Percentiles rank a stretch among this genome's conserved stretches.
phyloP scores from a whole-genome alignment of 2,113 vertebrate species.

The Paralichthys olivaceus region DNA sequence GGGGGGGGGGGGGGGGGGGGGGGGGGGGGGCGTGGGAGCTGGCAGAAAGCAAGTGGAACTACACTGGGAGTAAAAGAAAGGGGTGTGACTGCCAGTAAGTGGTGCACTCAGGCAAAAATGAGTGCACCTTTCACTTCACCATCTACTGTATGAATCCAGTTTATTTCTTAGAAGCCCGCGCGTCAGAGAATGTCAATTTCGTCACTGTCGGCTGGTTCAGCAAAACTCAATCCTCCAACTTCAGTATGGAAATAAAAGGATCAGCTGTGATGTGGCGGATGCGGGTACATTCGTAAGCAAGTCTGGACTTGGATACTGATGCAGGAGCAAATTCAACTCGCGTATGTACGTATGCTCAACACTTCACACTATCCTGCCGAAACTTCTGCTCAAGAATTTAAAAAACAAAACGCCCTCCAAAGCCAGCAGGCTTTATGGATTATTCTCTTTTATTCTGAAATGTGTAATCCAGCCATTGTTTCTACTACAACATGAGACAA shows the following conservation, averaged over 20 bases:
- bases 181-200: slow-evolving; percentile 1
- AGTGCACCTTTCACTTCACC: slow-evolving; percentile 24
- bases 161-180: slow-evolving; percentile 12
- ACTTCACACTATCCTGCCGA: slow-evolving; percentile 7
- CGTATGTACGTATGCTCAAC: background rate
- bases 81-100: slow-evolving; percentile 43
- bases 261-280: slow-evolving; percentile 15
- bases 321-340: slow-evolving; percentile 10
- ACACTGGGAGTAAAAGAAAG: background rate
- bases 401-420: slow-evolving; percentile 22
- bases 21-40: slow-evolving; percentile 11
- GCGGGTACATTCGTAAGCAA: slow-evolving; percentile 1
- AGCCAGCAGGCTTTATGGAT: slow-evolving; percentile 36
- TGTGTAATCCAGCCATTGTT: slow-evolving; percentile 45
- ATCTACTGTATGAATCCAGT: slow-evolving; percentile 12
- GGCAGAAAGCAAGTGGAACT: slow-evolving; percentile 21
- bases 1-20: slow-evolving; percentile 18
- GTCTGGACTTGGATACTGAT: slow-evolving; percentile 33
- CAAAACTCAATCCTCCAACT: background rate
- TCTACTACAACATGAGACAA: slow-evolving; percentile 25
- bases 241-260: background rate
- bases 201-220: background rate
- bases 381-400: background rate
- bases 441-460: slow-evolving; percentile 26
- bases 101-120: slow-evolving; percentile 38